phyloP scores from a whole-genome alignment of 2,113 vertebrate genomes.

The Protomyctophum bolini region DNA sequence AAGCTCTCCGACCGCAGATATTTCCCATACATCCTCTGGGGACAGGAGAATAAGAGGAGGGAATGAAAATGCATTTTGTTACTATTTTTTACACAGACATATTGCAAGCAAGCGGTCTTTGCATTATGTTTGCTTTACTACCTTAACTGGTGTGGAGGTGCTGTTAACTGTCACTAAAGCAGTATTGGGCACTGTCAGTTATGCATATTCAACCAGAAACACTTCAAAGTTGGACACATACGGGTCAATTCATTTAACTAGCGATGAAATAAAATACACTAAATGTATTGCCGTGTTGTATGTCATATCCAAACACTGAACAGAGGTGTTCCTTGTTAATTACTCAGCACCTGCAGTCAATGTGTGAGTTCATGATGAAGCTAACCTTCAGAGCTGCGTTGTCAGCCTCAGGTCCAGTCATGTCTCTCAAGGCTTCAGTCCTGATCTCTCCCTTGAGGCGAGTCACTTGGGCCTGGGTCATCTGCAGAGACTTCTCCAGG shows the following conservation, averaged over 20 bases:
- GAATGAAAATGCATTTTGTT: background rate
- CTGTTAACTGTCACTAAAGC: too few relatives aligned
- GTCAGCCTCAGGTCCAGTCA: conserved; percentile 82
- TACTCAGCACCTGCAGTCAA: too few relatives aligned
- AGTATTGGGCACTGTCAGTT: too few relatives aligned
- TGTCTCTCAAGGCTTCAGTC: conserved; percentile 82
- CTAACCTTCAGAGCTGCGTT: conserved; percentile 86
- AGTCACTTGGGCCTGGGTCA: conserved; percentile 84
- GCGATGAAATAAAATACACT: background rate
- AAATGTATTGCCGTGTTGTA: too few relatives aligned
- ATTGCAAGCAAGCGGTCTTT: background rate
- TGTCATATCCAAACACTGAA: too few relatives aligned
- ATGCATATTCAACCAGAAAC: too few relatives aligned
- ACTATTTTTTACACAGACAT: background rate
- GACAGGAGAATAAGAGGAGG: background rate
- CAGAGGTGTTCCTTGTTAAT: too few relatives aligned
- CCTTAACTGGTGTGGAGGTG: too few relatives aligned
- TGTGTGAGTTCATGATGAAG: background rate
- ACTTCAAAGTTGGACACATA: too few relatives aligned
- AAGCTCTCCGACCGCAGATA: conserved; percentile 95
- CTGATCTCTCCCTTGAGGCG: conserved; percentile 86
- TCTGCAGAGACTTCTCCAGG: conserved; percentile 86
- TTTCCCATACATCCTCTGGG: conserved; percentile 91
- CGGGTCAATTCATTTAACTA: background rate
- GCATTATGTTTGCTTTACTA: too few relatives aligned